Evolutionary conservation across 2,797 vertebrate species (phyloP), one percentile per base, ranked within the genome.

Genomic region (Columba guinea): DNA sequence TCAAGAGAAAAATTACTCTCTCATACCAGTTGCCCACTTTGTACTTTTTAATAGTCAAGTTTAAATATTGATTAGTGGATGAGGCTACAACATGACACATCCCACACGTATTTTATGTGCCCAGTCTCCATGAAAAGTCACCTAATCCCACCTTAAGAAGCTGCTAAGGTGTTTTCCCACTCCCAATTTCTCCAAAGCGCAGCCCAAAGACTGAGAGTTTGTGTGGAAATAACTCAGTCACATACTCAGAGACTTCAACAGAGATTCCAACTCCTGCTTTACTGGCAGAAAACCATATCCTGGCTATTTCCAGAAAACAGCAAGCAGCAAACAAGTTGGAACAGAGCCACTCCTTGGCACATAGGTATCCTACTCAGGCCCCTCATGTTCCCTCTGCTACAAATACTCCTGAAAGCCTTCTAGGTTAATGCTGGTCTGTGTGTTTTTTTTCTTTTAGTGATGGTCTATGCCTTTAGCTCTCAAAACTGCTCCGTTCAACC

Each of bases 51-150:
- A 64, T 10, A 85, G 34, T 10, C 28, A 21, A 52, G 6, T 67
- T 17, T 62, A 37, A 87, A 46, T 58, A 62, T 4, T 0, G 0
- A 37, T 30, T 52, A 28, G n/a, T 41, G 34, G 34, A 71, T 14
- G 5, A 84, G 19, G 35, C 53, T 46, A 32, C n/a, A 75, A 81
- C 15, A 26, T 59, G 30, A 14, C 58, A 55, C 0, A 3, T 39
- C 23, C 32, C 39, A 69, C 55, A 71, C 3, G 3, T 24, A 70
- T 62, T 78, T 91, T n/a, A 27, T 3, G 9, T 10, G 27, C 15
- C 56, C 28, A 65, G 18, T 32, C 28, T 18, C 44, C 26, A 55
- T 7, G 28, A 71, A 65, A 68, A 24, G 17, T 58, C 46, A 37
- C 13, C 37, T 48, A 12, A 73, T 59, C 20, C 6, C n/a, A 81